Conservation (phyloP, 2,797 vertebrate species). For the Pyrrhura leucotis region DNA sequence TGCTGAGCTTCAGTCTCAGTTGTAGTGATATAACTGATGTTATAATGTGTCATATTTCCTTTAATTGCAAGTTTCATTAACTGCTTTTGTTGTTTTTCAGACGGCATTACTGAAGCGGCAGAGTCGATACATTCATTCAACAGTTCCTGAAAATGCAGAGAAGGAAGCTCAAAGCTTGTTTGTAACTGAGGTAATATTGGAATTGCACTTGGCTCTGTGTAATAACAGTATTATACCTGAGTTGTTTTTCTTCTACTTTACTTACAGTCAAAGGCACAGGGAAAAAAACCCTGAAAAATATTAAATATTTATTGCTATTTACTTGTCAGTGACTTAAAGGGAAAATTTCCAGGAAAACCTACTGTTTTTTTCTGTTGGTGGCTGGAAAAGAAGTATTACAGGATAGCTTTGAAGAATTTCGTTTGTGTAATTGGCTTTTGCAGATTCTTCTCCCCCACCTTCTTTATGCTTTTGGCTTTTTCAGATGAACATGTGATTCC, state of each 20-base stretch:
- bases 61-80: background rate
- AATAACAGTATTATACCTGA: background rate
- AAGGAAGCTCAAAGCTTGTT: constrained; percentile 92
- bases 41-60: background rate
- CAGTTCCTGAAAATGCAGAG: constrained; percentile 89
- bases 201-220: background rate
- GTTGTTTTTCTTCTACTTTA: background rate
- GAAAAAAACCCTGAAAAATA: background rate
- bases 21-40: background rate
- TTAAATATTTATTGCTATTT: background rate
- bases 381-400: background rate
- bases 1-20: background rate
- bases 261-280: background rate
- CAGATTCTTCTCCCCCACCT: background rate
- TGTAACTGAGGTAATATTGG: constrained; percentile 90
- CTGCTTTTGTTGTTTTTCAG: constrained; percentile 75
- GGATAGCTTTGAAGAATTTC: background rate
- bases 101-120: constrained; percentile 88
- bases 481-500: background rate
- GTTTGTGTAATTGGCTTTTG: background rate
- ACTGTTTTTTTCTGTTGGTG: background rate
- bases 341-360: background rate
- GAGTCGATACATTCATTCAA: constrained; percentile 87
- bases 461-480: background rate
- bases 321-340: background rate